Conservation (phyloP, 1,140 invertebrate species). For the Lucilia cuprina region DNA sequence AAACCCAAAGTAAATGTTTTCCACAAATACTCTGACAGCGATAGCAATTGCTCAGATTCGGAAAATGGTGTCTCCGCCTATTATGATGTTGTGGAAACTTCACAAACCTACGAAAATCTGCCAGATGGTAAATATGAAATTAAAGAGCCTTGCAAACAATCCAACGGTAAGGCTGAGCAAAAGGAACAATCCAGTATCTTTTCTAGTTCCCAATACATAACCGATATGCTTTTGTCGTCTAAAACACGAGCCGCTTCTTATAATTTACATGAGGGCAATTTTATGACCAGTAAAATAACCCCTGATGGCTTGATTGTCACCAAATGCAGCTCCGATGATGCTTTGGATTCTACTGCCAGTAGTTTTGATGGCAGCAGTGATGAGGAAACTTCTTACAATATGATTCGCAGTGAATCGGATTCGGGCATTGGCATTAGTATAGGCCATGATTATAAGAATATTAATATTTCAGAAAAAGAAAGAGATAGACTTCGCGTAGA, state of each 20-base stretch:
- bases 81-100: constrained; percentile 60
- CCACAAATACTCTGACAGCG: constrained; percentile 65
- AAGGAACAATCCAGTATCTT: constrained; percentile 42
- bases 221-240: constrained; percentile 59
- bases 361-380: constrained; percentile 62
- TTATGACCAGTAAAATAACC: constrained; percentile 63
- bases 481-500: constrained; percentile 45
- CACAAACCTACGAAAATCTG: constrained; percentile 62
- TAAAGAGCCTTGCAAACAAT: constrained; percentile 39
- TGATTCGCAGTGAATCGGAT: constrained; percentile 62
- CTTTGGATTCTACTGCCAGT: constrained; percentile 59
- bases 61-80: constrained; percentile 61
- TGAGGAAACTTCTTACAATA: constrained; percentile 61
- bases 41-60: constrained; percentile 58
- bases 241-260: constrained; percentile 59
- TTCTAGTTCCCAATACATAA: constrained; percentile 60
- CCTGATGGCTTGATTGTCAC: constrained; percentile 60
- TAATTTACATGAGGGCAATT: constrained; percentile 60
- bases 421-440: constrained; percentile 61
- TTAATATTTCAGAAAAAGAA: constrained; percentile 37
- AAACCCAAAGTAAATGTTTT: constrained; percentile 68
- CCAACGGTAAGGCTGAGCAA: constrained; percentile 15
- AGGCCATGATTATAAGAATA: constrained; percentile 58
- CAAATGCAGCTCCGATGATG: constrained; percentile 60
- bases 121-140: constrained; percentile 55